Conservation (phyloP, 1,140 invertebrate species). For the Lasioglossum albipes region DNA sequence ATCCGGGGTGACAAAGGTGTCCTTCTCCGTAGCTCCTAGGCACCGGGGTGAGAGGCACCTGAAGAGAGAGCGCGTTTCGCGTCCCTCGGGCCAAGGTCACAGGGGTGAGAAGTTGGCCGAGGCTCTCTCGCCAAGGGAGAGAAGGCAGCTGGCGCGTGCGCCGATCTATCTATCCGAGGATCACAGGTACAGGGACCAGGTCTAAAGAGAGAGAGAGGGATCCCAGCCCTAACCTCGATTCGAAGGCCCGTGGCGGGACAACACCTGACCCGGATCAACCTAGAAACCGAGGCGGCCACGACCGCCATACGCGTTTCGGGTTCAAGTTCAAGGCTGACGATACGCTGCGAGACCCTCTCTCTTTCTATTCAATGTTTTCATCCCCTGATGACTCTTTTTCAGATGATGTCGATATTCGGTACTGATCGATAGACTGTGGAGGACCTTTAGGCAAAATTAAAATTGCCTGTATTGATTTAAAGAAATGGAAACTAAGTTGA, state of each 20-base stretch:
- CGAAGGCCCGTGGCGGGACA: slow-evolving; percentile 28
- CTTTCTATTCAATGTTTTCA: too few species aligned
- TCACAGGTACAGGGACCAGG: slow-evolving; percentile 31
- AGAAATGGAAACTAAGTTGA: too few species aligned
- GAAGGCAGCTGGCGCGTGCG: slow-evolving; percentile 43
- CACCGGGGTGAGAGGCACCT: slow-evolving; percentile 51
- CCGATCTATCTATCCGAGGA: slow-evolving; percentile 24
- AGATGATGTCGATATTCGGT: too few species aligned
- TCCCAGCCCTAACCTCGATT: slow-evolving; percentile 41
- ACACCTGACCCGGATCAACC: slow-evolving; percentile 51
- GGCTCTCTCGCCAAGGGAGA: not conserved
- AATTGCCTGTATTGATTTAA: too few species aligned
- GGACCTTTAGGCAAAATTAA: too few species aligned
- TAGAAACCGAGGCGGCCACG: slow-evolving; percentile 26
- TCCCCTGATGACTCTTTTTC: too few species aligned
- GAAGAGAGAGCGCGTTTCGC: slow-evolving; percentile 25
- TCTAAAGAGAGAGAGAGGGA: not conserved
- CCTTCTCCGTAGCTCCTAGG: slow-evolving; percentile 13
- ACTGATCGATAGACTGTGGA: too few species aligned
- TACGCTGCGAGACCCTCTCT: too few species aligned
- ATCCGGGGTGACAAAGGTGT: not conserved
- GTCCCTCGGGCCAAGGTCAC: slow-evolving; percentile 33
- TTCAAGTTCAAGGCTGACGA: slow-evolving; percentile 66
- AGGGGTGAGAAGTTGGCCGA: slow-evolving; percentile 13
- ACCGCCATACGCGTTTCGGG: slow-evolving; percentile 48